phyloP scores from a whole-genome alignment of 2,797 vertebrate species.

The Halcyon smyrnensis region DNA sequence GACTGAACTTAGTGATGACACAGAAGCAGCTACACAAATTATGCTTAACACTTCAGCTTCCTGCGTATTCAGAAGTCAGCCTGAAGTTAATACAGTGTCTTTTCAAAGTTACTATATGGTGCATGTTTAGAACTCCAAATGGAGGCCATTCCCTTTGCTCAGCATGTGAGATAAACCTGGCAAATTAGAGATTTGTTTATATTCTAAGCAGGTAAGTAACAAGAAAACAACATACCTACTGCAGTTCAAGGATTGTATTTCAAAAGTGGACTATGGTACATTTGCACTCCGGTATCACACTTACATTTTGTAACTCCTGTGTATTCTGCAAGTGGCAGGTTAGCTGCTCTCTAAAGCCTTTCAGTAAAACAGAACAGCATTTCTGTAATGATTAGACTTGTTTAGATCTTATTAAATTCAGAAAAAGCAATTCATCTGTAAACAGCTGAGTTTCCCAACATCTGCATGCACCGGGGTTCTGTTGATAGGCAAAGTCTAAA shows the following conservation, averaged over 20 bases:
- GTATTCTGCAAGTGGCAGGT: not conserved
- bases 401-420: not conserved
- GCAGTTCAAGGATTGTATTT: slow-evolving; percentile 9
- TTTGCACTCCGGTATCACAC: not conserved
- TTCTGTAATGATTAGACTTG: not conserved
- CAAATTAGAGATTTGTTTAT: slow-evolving; percentile 53
- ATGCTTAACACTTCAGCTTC: slow-evolving; percentile 1
- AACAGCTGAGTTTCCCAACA: not conserved
- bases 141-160: slow-evolving; percentile 30
- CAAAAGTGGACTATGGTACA: not conserved
- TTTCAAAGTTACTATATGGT: not conserved
- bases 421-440: not conserved
- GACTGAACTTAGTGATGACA: not conserved
- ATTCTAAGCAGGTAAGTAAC: slow-evolving; percentile 61
- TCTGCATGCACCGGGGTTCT: not conserved
- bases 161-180: not conserved
- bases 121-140: slow-evolving; percentile 30
- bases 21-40: slow-evolving; percentile 8
- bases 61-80: slow-evolving; percentile 12
- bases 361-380: not conserved
- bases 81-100: not conserved
- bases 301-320: slow-evolving; percentile 1
- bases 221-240: slow-evolving; percentile 1
- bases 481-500: not conserved
- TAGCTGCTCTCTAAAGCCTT: not conserved